A percentile compares a stretch with the other conserved stretches of the same genome.
Conservation (phyloP, 2,888 invertebrate species). For the Steinernema carpocapsae region DNA sequence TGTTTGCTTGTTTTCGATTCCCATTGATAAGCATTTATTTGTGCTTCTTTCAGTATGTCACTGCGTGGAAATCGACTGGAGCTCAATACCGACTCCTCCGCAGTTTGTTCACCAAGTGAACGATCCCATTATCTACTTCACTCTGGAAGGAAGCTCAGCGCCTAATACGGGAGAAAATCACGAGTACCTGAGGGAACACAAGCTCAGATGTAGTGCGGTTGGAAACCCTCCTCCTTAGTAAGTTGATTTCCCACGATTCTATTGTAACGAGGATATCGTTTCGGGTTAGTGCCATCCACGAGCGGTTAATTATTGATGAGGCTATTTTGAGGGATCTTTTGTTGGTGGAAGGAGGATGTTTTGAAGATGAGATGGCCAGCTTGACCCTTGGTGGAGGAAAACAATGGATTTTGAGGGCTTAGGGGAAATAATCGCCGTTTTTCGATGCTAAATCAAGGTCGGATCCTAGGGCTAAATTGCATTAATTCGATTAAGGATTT, state of each 20-base stretch:
- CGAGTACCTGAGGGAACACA: constrained; percentile 69
- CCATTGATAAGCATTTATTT: no score
- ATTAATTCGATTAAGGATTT: no score
- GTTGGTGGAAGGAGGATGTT: no score
- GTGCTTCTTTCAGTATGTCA: constrained; percentile 15
- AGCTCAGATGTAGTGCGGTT: constrained; percentile 93
- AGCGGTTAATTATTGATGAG: background rate
- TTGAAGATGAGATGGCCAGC: no score
- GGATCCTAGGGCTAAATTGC: no score
- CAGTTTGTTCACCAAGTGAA: constrained; percentile 60
- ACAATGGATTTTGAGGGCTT: no score
- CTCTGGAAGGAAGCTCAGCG: constrained; percentile 53
- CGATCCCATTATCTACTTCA: constrained; percentile 58
- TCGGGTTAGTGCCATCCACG: background rate
- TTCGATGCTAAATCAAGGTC: no score
- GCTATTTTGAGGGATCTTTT: background rate
- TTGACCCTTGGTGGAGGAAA: no score
- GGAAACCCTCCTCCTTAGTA: constrained; percentile 93
- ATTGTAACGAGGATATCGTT: background rate
- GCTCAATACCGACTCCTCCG: constrained; percentile 64
- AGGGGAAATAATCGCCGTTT: no score
- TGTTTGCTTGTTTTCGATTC: no score
- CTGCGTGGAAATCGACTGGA: constrained; percentile 52
- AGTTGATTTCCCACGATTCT: constrained; percentile 69
- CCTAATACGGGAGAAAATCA: constrained; percentile 45